Percentiles rank a stretch among this genome's conserved stretches.
Conservation (phyloP, 2,113 vertebrate species). For the Maccullochella peelii region DNA sequence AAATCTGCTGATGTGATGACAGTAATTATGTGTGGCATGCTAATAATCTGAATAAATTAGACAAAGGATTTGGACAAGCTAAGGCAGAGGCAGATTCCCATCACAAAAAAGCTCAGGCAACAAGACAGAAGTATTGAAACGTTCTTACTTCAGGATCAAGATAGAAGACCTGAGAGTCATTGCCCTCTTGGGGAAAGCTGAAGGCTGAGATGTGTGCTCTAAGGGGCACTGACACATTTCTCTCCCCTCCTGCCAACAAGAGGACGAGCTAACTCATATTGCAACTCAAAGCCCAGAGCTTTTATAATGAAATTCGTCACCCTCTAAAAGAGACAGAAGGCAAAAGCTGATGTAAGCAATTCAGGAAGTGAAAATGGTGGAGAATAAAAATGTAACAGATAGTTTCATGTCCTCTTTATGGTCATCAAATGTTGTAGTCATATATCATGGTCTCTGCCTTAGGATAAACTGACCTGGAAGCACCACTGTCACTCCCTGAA, state of each 20-base stretch:
- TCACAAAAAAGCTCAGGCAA: conserved; percentile 14
- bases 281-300: conserved; percentile 31
- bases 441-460: neutral
- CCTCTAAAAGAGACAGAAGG: conserved; percentile 22
- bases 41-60: conserved; percentile 37
- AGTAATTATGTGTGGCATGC: conserved; percentile 58
- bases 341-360: conserved; percentile 49
- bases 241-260: conserved; percentile 43
- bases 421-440: conserved; percentile 22
- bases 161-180: conserved; percentile 49
- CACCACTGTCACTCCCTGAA: neutral
- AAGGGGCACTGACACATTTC: conserved; percentile 66
- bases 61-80: neutral
- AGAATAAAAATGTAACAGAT: conserved; percentile 17
- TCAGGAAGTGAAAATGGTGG: conserved; percentile 35
- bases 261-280: conserved; percentile 31
- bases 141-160: conserved; percentile 45
- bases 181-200: conserved; percentile 36
- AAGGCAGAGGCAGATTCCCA: conserved; percentile 19
- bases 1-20: conserved; percentile 63
- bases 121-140: conserved; percentile 30
- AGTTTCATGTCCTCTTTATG: conserved; percentile 45
- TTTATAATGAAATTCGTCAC: conserved; percentile 47
- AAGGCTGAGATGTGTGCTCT: conserved; percentile 55
- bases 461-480: conserved; percentile 9